phyloP scores from a whole-genome alignment of 2,113 vertebrate species.

The Opisthocomus hoazin region DNA sequence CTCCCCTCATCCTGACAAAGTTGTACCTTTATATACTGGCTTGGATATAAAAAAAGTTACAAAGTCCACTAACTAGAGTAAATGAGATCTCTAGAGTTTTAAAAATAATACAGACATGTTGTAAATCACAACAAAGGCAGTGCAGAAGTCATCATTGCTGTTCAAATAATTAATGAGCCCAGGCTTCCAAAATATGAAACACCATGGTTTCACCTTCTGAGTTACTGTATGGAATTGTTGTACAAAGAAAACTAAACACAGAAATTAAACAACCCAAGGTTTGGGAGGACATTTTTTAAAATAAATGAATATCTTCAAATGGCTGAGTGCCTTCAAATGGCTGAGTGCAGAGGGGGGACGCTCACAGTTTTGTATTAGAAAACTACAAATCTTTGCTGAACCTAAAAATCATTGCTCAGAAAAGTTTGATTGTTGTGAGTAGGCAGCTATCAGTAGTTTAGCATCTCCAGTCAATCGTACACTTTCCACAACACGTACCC shows the following conservation, averaged over 20 bases:
- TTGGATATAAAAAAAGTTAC: background rate
- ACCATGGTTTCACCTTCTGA: background rate
- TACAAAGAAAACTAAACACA: background rate
- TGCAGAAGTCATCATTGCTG: background rate
- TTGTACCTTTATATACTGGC: background rate
- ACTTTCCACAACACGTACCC: background rate
- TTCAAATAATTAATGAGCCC: background rate
- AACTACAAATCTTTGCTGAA: background rate
- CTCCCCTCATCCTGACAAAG: background rate
- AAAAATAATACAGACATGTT: background rate
- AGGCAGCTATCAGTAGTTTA: background rate
- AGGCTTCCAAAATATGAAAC: background rate
- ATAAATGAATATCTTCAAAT: background rate
- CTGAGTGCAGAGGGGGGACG: fast-evolving
- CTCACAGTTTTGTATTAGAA: background rate
- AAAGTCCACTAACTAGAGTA: background rate
- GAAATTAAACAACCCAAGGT: background rate
- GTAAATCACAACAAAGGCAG: background rate
- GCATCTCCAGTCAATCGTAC: background rate
- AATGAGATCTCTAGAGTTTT: background rate
- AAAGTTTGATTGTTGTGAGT: background rate
- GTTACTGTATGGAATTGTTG: background rate
- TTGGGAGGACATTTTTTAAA: background rate
- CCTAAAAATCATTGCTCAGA: background rate
- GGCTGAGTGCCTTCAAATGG: background rate